These are phyloP conservation scores for Zingel zingel DNA, from an alignment of 2,113 vertebrate species.

Conservation along the genomic window DNA sequence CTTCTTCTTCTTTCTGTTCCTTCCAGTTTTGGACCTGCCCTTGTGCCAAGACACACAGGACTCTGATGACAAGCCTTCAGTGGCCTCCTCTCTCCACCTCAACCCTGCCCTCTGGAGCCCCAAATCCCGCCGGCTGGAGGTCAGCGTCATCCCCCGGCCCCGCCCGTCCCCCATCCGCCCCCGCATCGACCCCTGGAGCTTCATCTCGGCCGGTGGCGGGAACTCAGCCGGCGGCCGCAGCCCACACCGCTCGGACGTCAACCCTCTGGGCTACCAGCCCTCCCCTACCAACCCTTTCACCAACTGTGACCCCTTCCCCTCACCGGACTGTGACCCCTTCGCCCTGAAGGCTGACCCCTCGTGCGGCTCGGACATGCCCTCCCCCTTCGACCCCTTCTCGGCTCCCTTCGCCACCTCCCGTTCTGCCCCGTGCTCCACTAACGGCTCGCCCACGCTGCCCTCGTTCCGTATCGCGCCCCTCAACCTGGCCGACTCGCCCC, in stretches of 20 bases:
- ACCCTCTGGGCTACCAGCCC: conserved; percentile 78
- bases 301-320: conserved; percentile 86
- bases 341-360: conserved; percentile 78
- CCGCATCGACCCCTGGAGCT: conserved; percentile 93
- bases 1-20: conserved; percentile 19
- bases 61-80: conserved; percentile 66
- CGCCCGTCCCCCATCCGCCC: conserved; percentile 89
- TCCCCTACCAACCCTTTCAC: conserved; percentile 89
- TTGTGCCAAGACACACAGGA: conserved; percentile 82
- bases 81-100: conserved; percentile 74
- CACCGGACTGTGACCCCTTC: conserved; percentile 85
- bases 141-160: conserved; percentile 88
- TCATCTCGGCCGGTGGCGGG: conserved; percentile 84
- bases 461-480: conserved; percentile 76
- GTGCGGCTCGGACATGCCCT: conserved; percentile 39
- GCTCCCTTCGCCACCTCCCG: conserved; percentile 83
- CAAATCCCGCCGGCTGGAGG: conserved; percentile 83
- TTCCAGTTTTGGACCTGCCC: conserved; percentile 77
- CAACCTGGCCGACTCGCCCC: conserved; percentile 78
- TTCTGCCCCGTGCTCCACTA: conserved; percentile 85
- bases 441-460: conserved; percentile 83
- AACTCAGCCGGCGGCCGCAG: conserved; percentile 60
- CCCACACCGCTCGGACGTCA: conserved; percentile 64
- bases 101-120: conserved; percentile 86
- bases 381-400: conserved; percentile 82